Evolutionary conservation across 2,797 vertebrate species (phyloP).

Genomic region (Graptemys geographica): DNA sequence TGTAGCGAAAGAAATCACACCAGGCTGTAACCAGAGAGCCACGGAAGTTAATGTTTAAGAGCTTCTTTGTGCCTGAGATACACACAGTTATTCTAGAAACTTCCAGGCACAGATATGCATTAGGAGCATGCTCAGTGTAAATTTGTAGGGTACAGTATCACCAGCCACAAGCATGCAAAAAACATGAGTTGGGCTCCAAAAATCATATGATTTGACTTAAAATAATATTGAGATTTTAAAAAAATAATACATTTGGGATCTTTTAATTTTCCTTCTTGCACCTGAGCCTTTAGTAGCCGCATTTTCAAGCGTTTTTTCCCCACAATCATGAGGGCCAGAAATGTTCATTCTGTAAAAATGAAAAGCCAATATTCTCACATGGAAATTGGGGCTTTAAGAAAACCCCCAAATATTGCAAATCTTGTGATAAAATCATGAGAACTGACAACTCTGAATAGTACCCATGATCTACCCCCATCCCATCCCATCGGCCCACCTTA

Average conservation of each 20-base stretch:
- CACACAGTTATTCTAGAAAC: neutral
- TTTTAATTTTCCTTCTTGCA: neutral
- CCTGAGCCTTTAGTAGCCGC: fast-evolving
- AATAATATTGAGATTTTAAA: neutral
- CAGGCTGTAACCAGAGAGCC: neutral
- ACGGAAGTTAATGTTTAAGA: neutral
- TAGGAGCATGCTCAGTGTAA: neutral
- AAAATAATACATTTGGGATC: neutral
- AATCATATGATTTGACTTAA: too few species aligned
- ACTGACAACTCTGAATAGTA: neutral
- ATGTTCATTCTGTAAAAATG: neutral
- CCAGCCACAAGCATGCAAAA: neutral
- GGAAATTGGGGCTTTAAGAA: neutral
- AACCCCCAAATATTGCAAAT: neutral
- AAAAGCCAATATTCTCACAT: neutral
- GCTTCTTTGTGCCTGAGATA: neutral
- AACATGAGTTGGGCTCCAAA: neutral
- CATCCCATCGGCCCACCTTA: neutral
- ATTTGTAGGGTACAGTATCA: neutral
- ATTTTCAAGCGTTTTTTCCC: conserved; percentile 7
- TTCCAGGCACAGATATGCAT: neutral
- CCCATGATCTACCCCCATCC: neutral
- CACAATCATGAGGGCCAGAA: neutral
- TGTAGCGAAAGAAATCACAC: neutral
- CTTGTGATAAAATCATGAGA: neutral